Evolutionary conservation across 2,113 vertebrate species (phyloP), one percentile per base, ranked within the genome.

Genomic region (Pithys albifrons): DNA sequence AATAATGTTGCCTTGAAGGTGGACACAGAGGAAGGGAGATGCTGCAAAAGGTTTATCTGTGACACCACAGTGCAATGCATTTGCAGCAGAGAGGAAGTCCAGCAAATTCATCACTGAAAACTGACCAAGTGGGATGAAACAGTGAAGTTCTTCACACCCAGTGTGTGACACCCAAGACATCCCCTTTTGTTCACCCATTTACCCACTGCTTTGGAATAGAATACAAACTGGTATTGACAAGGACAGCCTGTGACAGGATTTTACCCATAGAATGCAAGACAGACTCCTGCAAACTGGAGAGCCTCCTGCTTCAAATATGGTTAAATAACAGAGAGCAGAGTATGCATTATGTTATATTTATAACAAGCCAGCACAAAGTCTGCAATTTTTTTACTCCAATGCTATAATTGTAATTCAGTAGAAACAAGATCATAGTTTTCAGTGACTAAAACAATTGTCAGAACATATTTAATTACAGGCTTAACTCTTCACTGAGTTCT

Each of bases 341-440:
- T 88, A 86, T 23, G 51, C 72, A 92, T 95, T 93, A 93, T 94
- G 91, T 89, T 95, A 71, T 97, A 95, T 84, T 84, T 97, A 91
- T 95, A 95, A 89, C 90, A 75, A 94, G 35, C 65, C 81, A 72
- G 71, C 51, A 87, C 62, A 51, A 85, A 95, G 79, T 94, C 97
- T 96, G 80, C 97, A 97, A 97, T 97, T 96, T 95, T 93, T 95
- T 76, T 92, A 87, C 37, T 92, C 78, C 82, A 89, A 82, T 95
- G 87, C 93, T 96, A 16, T 97, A 97, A 97, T 96, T 97, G 91
- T 73, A 94, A 89, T 84, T 90, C 79, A 89, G 57, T 59, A 91
- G 92, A 80, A 96, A 81, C 74, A 74, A 95, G 92, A 97, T 95
- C 95, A 96, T 93, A 96, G 96, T 85, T 95, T 93, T 87, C 70